These are phyloP conservation scores for Dynastes maya DNA, from an alignment of 2,888 invertebrate species.

Conservation along the genomic window DNA sequence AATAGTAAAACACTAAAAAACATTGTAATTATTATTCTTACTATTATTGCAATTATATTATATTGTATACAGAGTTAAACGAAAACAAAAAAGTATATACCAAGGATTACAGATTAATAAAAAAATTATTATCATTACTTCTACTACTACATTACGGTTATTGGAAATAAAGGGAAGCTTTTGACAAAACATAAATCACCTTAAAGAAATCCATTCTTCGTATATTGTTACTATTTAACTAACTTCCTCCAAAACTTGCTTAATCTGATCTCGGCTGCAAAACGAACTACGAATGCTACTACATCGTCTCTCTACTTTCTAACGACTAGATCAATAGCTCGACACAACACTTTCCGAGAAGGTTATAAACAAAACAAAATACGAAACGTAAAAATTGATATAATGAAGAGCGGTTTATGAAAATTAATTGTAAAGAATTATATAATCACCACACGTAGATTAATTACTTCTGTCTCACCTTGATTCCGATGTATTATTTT, in stretches of 20 bases:
- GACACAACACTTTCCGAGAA: constrained; percentile 1
- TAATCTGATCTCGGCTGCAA: constrained; percentile 15
- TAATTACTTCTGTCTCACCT: neutral
- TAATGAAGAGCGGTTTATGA: too few species aligned
- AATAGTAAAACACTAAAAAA: constrained; percentile 17
- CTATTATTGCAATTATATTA: constrained; percentile 4
- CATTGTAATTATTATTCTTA: neutral
- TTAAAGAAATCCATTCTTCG: constrained; percentile 1
- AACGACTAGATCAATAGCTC: neutral
- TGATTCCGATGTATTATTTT: neutral
- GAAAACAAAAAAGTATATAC: neutral
- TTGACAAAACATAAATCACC: neutral
- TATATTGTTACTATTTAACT: neutral
- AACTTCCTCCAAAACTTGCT: constrained; percentile 3
- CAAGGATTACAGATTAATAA: neutral
- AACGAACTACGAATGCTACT: too few species aligned
- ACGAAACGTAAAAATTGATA: too few species aligned
- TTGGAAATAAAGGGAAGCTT: neutral
- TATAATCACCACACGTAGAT: neutral
- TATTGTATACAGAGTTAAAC: too few species aligned
- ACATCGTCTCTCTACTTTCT: neutral
- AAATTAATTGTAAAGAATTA: too few species aligned
- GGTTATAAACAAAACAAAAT: constrained; percentile 1
- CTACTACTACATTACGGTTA: neutral
- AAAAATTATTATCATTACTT: neutral